A percentile compares a stretch with the other conserved stretches of the same genome.
Conservation (phyloP, 2,113 vertebrate genomes). For the Paedocypris sp. region DNA sequence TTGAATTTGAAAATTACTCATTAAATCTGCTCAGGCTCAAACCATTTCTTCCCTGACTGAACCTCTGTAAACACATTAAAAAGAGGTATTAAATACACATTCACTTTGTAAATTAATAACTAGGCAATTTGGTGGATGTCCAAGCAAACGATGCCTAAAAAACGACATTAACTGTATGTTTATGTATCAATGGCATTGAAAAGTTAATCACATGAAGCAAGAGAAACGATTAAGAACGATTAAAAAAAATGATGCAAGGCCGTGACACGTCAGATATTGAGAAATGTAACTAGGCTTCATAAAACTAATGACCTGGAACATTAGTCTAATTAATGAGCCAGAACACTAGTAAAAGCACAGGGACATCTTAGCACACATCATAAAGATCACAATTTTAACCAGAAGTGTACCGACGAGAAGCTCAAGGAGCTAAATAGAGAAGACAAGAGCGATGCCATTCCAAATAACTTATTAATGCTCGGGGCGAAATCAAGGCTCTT, state of each 20-base stretch:
- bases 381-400: background rate
- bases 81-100: no score
- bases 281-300: background rate
- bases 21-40: no score
- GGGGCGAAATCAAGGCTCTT: background rate
- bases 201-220: background rate
- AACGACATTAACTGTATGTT: background rate
- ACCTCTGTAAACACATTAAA: no score
- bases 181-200: no score
- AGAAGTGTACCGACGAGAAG: background rate
- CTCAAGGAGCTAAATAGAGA: no score
- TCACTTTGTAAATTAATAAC: no score
- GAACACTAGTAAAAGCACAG: background rate
- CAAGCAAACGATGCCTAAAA: no score
- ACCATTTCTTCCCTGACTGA: no score
- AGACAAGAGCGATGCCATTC: background rate
- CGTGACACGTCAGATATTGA: background rate
- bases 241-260: background rate
- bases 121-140: no score
- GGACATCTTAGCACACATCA: background rate
- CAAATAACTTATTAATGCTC: background rate
- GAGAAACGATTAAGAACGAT: background rate
- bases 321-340: conserved; percentile 15
- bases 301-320: background rate
- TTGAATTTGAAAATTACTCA: no score